Percentiles rank a stretch among this genome's conserved stretches.
Evolutionary conservation across 2,797 vertebrate genomes (phyloP).

Genomic region (Varecia variegata): DNA sequence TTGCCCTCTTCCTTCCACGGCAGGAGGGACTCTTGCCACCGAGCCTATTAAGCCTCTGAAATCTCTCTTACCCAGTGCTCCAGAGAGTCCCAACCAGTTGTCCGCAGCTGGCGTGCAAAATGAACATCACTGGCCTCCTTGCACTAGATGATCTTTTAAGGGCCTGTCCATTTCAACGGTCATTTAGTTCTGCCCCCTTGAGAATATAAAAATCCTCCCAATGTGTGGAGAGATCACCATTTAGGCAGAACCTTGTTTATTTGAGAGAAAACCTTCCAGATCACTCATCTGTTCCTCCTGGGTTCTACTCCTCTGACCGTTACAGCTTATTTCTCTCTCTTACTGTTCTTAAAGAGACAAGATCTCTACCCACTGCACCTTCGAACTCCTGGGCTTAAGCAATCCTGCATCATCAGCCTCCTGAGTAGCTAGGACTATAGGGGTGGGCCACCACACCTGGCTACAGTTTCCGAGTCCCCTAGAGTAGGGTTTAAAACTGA

Average conservation of each 20-base stretch:
- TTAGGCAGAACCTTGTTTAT: not conserved
- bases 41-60: not conserved
- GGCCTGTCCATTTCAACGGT: not conserved
- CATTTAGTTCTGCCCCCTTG: not conserved
- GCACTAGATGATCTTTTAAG: not conserved
- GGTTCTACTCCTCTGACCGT: not conserved
- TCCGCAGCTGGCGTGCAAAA: not conserved
- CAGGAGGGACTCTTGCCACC: not conserved
- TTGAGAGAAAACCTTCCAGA: not conserved
- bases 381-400: too few relatives aligned
- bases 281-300: not conserved
- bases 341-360: too few relatives aligned
- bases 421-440: too few relatives aligned
- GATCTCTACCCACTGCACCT: too few relatives aligned
- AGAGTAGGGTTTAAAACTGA: not conserved
- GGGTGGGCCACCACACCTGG: too few relatives aligned
- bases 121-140: not conserved
- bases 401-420: too few relatives aligned
- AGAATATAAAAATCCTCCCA: not conserved
- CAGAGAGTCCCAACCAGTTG: not conserved
- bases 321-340: not conserved
- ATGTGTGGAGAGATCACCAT: not conserved
- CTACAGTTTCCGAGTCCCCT: not conserved
- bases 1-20: not conserved
- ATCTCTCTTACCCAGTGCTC: not conserved